Base-by-base conservation (phyloP, 2,888 invertebrate species). In the Trichacis sp. region DNA sequence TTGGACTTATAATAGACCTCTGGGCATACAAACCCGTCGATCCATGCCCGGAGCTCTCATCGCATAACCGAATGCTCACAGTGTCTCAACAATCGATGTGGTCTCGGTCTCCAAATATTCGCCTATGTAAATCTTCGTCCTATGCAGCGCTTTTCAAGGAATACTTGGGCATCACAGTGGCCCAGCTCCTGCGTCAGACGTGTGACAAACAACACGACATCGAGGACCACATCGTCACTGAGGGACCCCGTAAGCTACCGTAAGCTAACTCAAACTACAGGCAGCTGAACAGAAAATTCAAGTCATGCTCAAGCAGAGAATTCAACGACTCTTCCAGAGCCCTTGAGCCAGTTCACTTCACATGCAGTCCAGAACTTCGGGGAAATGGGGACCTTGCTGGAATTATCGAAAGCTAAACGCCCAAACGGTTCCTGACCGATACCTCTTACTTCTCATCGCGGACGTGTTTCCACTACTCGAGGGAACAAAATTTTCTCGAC, bases 271-370 rank as follows among this genome's bases (percentile, higher is more conserved):
- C 24, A 24, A 24, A 8, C 4, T n/a, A 2, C 4, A 36, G n/a
- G 36, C 36, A 9, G 36, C 36, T 11, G 9, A 36, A 36, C 6
- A n/a, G 3, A 3, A 36, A 9, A 36, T 36, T 36, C n/a, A 36
- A 9, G 12, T 9, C 3, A 36, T 36, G 36, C 36, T 36, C 2
- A 12, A 36, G 3, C 12, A 36, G 9, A 9, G 36, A 36, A n/a
- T 12, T 3, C 12, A 5, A n/a, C 36, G 36, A 36, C 12, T n/a
- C n/a, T 36, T 3, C 3, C 2, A 12, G 5, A 9, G 29, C 29
- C 56, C 87, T 4, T 29, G 9, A 4, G 29, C 29, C 29, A 29
- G 29, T 29, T 9, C 29, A 4, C 9, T 68, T 6, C 29, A 29
- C 29, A 17, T 61, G 61, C 29, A 29, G 9, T 9, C 29, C 4